These are phyloP conservation scores for Botia almorhae DNA, from an alignment of 2,797 vertebrate species.

Conservation along the genomic window DNA sequence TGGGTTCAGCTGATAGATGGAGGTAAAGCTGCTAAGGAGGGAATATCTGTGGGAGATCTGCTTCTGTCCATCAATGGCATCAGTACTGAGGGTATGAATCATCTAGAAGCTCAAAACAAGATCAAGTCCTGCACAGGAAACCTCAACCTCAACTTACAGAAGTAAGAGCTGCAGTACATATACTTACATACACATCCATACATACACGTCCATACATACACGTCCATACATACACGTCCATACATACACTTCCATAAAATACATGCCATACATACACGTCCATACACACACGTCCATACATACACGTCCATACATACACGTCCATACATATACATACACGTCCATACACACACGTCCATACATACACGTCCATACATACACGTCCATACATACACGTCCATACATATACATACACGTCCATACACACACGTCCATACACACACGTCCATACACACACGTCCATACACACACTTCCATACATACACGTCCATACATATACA, in stretches of 20 bases:
- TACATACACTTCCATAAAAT: too few species aligned
- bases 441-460: constrained; percentile 7
- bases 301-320: constrained; percentile 12
- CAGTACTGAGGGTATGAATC: constrained; percentile 92
- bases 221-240: constrained; percentile 8
- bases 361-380: not conserved
- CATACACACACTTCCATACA: not conserved
- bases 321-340: not conserved
- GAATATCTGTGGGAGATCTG: constrained; percentile 88
- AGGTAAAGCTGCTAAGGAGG: constrained; percentile 89
- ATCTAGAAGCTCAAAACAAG: constrained; percentile 98
- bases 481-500: not conserved
- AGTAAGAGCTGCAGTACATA: constrained; percentile 68
- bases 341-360: not conserved
- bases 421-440: too few species aligned
- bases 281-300: too few species aligned
- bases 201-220: not conserved
- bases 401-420: not conserved
- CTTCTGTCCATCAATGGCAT: constrained; percentile 93
- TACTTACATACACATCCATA: constrained; percentile 7
- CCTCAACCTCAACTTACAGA: constrained; percentile 90
- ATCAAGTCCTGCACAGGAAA: constrained; percentile 91
- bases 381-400: constrained; percentile 8
- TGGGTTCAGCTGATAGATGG: constrained; percentile 84
- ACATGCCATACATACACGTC: too few species aligned